Evolutionary conservation across 2,888 invertebrate species (phyloP).

Genomic region (Tetramorium bicarinatum): DNA sequence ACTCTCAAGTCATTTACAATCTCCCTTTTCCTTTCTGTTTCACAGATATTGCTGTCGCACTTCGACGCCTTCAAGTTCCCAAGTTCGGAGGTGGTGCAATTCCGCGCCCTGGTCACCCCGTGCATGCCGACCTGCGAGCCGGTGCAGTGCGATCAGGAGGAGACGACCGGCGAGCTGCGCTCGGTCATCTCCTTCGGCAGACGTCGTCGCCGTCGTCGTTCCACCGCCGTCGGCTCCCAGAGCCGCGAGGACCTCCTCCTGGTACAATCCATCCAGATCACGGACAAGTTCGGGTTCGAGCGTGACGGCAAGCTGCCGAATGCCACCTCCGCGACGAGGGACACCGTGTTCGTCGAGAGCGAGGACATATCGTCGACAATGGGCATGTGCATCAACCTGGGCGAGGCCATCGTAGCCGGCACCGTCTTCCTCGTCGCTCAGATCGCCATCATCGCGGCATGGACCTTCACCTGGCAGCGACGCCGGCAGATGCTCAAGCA

Average conservation of each 20-base stretch:
- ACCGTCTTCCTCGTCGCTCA: conserved; percentile 95
- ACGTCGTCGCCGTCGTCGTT: conserved; percentile 90
- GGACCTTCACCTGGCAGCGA: conserved; percentile 96
- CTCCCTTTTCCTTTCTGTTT: neutral
- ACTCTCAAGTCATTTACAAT: neutral
- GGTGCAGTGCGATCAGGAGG: conserved; percentile 95
- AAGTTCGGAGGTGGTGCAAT: conserved; percentile 97
- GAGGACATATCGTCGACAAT: conserved; percentile 86
- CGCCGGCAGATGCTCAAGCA: conserved; percentile 89
- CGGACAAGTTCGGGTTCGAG: conserved; percentile 96
- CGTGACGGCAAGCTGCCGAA: conserved; percentile 86
- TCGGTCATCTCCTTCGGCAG: conserved; percentile 94
- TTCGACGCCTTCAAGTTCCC: conserved; percentile 99
- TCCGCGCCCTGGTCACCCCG: conserved; percentile 97
- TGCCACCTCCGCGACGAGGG: conserved; percentile 87
- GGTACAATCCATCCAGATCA: conserved; percentile 96
- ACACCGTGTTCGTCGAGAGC: conserved; percentile 91
- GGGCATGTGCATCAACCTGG: conserved; percentile 91
- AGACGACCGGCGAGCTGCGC: conserved; percentile 93
- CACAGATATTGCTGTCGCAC: conserved; percentile 94
- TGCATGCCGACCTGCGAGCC: conserved; percentile 98
- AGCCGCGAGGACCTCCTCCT: conserved; percentile 93
- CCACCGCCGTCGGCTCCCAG: conserved; percentile 85
- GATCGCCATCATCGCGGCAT: conserved; percentile 94
- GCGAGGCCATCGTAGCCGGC: conserved; percentile 94